Percentiles rank a stretch among this genome's conserved stretches.
These are phyloP conservation scores for Xyrauchen texanus DNA, from an alignment of 2,113 vertebrate species.

Conservation along the genomic window DNA sequence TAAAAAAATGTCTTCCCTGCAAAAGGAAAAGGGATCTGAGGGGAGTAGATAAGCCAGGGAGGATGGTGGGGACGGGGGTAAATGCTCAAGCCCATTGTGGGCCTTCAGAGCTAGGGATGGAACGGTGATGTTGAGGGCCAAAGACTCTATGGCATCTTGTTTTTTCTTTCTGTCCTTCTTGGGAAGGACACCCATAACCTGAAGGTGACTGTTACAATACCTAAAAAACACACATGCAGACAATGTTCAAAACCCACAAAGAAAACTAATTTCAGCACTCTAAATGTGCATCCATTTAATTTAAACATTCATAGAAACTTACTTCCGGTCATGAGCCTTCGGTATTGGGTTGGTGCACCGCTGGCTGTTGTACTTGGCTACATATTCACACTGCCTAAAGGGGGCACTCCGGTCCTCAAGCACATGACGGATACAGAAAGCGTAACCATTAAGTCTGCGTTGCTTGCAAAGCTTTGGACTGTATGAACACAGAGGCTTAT, in stretches of 20 bases:
- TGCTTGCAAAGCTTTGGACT: constrained; percentile 92
- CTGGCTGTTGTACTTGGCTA: constrained; percentile 92
- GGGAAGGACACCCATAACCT: constrained; percentile 90
- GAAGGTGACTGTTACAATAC: constrained; percentile 91
- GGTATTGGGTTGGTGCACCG: constrained; percentile 92
- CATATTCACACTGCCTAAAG: constrained; percentile 95
- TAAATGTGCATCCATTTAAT: neutral
- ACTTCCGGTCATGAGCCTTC: constrained; percentile 89
- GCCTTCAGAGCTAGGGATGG: constrained; percentile 85
- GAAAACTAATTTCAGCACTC: neutral
- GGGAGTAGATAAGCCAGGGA: constrained; percentile 76
- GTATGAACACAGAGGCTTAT: constrained; percentile 91
- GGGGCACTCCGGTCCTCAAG: constrained; percentile 89
- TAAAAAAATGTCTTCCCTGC: constrained; percentile 62
- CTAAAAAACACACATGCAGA: constrained; percentile 60
- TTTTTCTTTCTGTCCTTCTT: constrained; percentile 95
- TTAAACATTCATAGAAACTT: constrained; percentile 54
- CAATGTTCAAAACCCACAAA: neutral
- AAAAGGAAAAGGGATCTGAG: constrained; percentile 85
- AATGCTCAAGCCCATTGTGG: constrained; percentile 82
- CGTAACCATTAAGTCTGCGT: constrained; percentile 89
- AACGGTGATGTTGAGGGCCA: constrained; percentile 85
- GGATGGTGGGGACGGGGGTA: constrained; percentile 79
- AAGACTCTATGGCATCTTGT: constrained; percentile 83
- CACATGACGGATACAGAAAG: constrained; percentile 91